Percentiles rank a stretch among this genome's conserved stretches.
These are phyloP conservation scores for Lutjanus erythropterus DNA, from an alignment of 2,113 vertebrate genomes.

Conservation along the genomic window DNA sequence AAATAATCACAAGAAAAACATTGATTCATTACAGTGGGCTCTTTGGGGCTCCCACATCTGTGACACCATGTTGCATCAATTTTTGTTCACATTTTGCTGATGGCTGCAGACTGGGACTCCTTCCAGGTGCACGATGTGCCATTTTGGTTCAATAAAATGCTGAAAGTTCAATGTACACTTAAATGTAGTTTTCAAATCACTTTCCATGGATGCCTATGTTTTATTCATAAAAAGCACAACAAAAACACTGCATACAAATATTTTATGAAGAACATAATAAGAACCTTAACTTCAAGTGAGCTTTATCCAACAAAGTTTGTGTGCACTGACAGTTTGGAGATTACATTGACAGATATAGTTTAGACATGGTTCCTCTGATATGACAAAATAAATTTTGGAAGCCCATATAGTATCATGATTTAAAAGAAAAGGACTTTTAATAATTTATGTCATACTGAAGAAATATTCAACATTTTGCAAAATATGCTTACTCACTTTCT, in stretches of 20 bases:
- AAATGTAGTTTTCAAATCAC: conserved; percentile 12
- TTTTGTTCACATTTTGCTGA: neutral
- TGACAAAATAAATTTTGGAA: neutral
- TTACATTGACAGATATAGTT: neutral
- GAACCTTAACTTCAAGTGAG: neutral
- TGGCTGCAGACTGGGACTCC: neutral
- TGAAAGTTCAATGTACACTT: neutral
- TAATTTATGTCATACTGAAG: neutral
- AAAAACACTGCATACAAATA: neutral
- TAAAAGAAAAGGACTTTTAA: neutral
- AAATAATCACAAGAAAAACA: conserved; percentile 17
- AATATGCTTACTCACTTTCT: neutral
- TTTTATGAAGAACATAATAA: neutral
- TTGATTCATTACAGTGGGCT: neutral
- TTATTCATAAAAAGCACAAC: neutral
- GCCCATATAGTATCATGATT: neutral
- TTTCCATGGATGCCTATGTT: neutral
- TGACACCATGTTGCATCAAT: neutral
- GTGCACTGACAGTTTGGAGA: neutral
- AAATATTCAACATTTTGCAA: no score
- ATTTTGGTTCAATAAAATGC: conserved; percentile 2
- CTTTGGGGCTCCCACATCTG: conserved; percentile 8
- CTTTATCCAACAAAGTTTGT: neutral
- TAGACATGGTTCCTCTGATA: neutral
- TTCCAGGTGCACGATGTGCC: neutral